Percentiles rank a stretch among this genome's conserved stretches.
phyloP scores from a whole-genome alignment of 2,113 vertebrate species.

The Rhineura floridana region DNA sequence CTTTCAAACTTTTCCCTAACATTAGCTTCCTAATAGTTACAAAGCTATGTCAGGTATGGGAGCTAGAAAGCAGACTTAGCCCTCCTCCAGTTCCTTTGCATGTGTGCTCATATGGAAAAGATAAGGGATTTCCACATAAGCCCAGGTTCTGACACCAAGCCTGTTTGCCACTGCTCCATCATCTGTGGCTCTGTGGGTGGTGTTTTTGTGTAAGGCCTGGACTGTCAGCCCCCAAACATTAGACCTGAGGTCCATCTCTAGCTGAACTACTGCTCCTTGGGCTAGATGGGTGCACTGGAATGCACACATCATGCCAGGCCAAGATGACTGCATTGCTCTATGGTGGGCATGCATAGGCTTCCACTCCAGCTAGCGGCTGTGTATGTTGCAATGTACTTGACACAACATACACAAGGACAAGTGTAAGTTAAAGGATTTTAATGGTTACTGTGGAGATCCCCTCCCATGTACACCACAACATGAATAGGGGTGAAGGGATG shows the following conservation, averaged over 20 bases:
- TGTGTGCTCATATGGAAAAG: not conserved
- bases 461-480: not conserved
- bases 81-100: not conserved
- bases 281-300: not conserved
- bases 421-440: too few species aligned
- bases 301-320: not conserved
- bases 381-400: too few species aligned
- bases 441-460: not conserved
- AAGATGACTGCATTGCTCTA: not conserved
- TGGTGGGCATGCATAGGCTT: not conserved
- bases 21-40: not conserved
- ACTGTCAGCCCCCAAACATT: not conserved
- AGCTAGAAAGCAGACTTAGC: not conserved
- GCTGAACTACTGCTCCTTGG: not conserved
- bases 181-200: too few species aligned
- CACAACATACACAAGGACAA: not conserved
- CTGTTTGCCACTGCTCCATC: too few species aligned
- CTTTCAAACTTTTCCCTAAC: not conserved
- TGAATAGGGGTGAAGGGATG: not conserved
- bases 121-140: not conserved
- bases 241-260: not conserved
- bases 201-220: too few species aligned
- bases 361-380: not conserved
- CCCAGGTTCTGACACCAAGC: too few species aligned
- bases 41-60: too few species aligned